Percentiles rank a stretch among this genome's conserved stretches.
These are phyloP conservation scores for Paraescarpia echinospica DNA, from an alignment of 1,140 invertebrate species.

Conservation along the genomic window DNA sequence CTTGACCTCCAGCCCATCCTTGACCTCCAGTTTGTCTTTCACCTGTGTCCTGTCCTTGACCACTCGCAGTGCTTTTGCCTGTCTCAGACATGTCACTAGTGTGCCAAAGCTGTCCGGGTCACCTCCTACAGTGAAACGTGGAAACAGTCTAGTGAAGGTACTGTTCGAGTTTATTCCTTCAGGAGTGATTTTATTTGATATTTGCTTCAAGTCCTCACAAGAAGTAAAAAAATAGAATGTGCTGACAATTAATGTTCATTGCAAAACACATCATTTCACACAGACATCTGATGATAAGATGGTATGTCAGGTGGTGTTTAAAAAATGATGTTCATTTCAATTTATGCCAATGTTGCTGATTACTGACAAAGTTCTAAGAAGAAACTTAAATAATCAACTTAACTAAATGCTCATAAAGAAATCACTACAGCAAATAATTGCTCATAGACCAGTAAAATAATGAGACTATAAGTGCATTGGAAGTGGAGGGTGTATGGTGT, in stretches of 20 bases:
- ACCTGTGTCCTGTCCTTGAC: neutral
- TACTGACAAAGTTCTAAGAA: neutral
- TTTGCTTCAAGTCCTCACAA: neutral
- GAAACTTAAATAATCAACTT: neutral
- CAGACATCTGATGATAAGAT: neutral
- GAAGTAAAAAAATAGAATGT: neutral
- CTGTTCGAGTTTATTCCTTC: no score
- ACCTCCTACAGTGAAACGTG: neutral
- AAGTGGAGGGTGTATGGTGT: no score
- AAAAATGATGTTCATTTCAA: constrained; percentile 5
- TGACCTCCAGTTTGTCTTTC: neutral
- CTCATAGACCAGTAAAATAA: neutral
- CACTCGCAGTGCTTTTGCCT: constrained; percentile 34
- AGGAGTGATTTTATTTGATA: no score
- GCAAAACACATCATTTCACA: no score
- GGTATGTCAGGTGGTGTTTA: neutral
- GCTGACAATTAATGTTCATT: neutral
- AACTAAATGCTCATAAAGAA: neutral
- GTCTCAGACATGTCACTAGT: constrained; percentile 47
- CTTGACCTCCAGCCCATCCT: neutral
- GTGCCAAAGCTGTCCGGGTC: constrained; percentile 33
- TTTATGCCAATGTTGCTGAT: constrained; percentile 21
- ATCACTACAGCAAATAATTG: neutral
- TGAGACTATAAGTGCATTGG: neutral
- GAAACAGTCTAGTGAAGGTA: neutral